Conservation (phyloP, 2,888 invertebrate genomes). For the Pherbina coryleti region DNA sequence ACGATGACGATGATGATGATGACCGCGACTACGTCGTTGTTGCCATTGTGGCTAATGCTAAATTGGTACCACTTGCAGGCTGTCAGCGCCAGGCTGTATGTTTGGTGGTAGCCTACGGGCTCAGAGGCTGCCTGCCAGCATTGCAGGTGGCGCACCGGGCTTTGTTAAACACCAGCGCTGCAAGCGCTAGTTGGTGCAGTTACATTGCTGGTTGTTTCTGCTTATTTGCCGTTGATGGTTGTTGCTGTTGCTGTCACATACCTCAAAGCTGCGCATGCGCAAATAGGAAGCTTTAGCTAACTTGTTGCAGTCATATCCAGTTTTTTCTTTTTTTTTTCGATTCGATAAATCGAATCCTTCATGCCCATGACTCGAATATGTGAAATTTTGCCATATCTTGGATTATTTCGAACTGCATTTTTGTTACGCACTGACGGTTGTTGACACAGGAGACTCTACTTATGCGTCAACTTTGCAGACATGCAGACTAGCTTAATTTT, state of each 20-base stretch:
- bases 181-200: too few relatives aligned
- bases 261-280: conserved; percentile 3
- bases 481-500: too few relatives aligned
- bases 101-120: conserved; percentile 44
- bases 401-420: not conserved
- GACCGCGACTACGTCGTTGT: not conserved
- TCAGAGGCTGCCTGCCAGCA: conserved; percentile 12
- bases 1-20: not conserved
- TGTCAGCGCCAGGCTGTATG: not conserved
- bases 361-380: not conserved
- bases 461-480: too few relatives aligned
- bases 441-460: not conserved
- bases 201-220: too few relatives aligned
- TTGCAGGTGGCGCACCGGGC: not conserved
- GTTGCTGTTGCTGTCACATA: not conserved
- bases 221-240: too few relatives aligned
- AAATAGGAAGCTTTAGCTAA: conserved; percentile 41
- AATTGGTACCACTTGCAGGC: conserved; percentile 58
- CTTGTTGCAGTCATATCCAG: conserved; percentile 45
- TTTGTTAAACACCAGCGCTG: not conserved
- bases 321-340: not conserved
- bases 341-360: too few relatives aligned
- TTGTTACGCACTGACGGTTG: not conserved
- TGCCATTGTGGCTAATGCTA: conserved; percentile 56
- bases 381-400: not conserved